phyloP scores from a whole-genome alignment of 2,888 invertebrate species.

The Tubulanus polymorphus region DNA sequence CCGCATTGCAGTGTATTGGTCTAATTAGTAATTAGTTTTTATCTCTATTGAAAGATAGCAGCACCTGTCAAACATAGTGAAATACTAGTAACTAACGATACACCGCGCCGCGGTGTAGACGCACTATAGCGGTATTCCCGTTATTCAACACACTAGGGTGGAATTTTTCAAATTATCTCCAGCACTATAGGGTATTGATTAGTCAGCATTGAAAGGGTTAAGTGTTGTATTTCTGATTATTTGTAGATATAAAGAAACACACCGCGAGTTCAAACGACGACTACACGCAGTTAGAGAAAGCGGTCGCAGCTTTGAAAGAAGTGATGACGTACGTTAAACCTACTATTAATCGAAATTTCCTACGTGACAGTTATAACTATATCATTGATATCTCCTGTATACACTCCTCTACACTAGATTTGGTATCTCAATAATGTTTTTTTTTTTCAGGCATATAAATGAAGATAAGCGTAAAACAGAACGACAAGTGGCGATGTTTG shows the following conservation, averaged over 20 bases:
- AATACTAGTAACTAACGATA: no score
- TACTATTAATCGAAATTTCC: not conserved
- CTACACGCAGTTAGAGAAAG: conserved; percentile 75
- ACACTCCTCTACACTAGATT: conserved; percentile 3
- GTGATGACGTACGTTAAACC: conserved; percentile 68
- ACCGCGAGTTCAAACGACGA: conserved; percentile 86
- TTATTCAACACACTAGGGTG: no score
- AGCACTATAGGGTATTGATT: not conserved
- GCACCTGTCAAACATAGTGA: no score
- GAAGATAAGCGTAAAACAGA: conserved; percentile 97
- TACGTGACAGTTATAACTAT: not conserved
- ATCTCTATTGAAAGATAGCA: no score
- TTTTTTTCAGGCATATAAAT: conserved; percentile 71
- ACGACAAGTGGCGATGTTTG: conserved; percentile 91
- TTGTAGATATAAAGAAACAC: conserved; percentile 84
- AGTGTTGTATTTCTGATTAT: conserved; percentile 10
- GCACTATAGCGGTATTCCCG: no score
- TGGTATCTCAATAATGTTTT: conserved; percentile 1
- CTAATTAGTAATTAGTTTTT: no score
- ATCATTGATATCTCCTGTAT: no score
- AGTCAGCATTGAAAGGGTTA: not conserved
- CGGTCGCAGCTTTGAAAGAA: conserved; percentile 82
- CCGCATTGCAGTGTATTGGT: no score
- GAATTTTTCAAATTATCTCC: not conserved
- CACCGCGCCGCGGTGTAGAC: no score